These are phyloP conservation scores for Phoenicopterus ruber DNA, from an alignment of 2,113 vertebrate genomes.

Conservation along the genomic window DNA sequence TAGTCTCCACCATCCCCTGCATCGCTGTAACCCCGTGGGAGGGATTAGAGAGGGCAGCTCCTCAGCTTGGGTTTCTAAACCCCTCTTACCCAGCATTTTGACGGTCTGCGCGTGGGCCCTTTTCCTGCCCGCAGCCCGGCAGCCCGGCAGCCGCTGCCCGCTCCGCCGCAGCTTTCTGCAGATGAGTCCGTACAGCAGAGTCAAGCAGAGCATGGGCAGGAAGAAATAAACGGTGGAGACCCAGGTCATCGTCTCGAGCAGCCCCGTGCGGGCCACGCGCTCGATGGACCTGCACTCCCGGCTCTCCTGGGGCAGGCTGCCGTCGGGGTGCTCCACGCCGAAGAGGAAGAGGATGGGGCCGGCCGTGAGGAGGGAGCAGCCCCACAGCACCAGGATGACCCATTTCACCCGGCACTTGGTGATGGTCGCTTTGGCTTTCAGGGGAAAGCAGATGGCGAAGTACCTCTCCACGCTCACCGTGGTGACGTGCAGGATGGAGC, in stretches of 20 bases:
- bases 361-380: background rate
- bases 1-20: background rate
- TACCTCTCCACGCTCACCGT: slow-evolving; percentile 28
- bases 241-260: slow-evolving; percentile 16
- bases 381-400: slow-evolving; percentile 23
- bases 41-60: background rate
- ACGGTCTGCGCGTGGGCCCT: background rate
- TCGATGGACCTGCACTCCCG: slow-evolving; percentile 1
- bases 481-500: slow-evolving; percentile 46
- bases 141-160: background rate
- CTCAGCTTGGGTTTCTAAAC: background rate
- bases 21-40: fast-evolving
- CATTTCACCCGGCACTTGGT: slow-evolving; percentile 3
- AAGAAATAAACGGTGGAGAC: slow-evolving; percentile 48
- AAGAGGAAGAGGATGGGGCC: slow-evolving; percentile 40
- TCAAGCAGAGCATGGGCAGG: background rate
- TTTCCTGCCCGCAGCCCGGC: background rate
- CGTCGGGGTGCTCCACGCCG: background rate
- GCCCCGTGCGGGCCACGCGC: background rate
- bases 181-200: slow-evolving; percentile 22
- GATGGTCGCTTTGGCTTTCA: slow-evolving; percentile 27
- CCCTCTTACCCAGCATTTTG: slow-evolving; percentile 33
- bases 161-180: slow-evolving; percentile 7
- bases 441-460: slow-evolving; percentile 34
- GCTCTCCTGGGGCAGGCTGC: background rate